Base-by-base conservation (phyloP, 2,888 invertebrate species). In the Apeira syringaria region DNA sequence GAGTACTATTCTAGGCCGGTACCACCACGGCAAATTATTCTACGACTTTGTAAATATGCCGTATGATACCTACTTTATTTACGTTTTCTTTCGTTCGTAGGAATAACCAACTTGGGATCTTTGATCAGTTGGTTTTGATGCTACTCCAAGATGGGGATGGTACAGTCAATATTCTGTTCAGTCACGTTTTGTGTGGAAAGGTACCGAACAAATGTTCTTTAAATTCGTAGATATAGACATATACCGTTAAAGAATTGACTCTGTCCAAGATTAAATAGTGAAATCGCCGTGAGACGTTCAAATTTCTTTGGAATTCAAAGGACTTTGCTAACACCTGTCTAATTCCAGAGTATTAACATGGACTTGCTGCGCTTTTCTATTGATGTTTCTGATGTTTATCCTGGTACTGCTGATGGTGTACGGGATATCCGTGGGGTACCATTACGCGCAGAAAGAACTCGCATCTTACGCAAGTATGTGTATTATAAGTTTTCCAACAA, bases 371-470 rank as follows among this genome's bases (percentile, higher is more conserved):
- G 86, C 87, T 1, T 80, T 83, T 35, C 59, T 86, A 1, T 53
- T 88, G 20, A 78, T 85, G 72, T 20, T 83, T 24, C 59, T 88
- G 11, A 81, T 88, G 85, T 77, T 78, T 29, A 59, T 60, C 9
- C 61, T 86, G 13, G 47, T 87, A 1, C 22, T 83, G 15, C 56
- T 88, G 12, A 83, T 85, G 82, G 62, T 83, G 13, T 88, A 87
- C 50, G 85, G 87, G 3, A 84, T 88, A 34, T 78, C 86, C n/a
- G 79, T 86, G 9, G 88, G 88, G 3, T 87, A 88, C 49, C 83
- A 87, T 53, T 88, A 85, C 53, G 86, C 86, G 1, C 87, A 88
- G 51, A 85, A 84, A 57, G 87, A 88, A 61, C 72, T 88, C 0
- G 74, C 83, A 2, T 61, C 78, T 0, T 85, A 83, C 60, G 82